Base-by-base conservation (phyloP, 2,113 vertebrate species). In the Tricholaema leucomelas region DNA sequence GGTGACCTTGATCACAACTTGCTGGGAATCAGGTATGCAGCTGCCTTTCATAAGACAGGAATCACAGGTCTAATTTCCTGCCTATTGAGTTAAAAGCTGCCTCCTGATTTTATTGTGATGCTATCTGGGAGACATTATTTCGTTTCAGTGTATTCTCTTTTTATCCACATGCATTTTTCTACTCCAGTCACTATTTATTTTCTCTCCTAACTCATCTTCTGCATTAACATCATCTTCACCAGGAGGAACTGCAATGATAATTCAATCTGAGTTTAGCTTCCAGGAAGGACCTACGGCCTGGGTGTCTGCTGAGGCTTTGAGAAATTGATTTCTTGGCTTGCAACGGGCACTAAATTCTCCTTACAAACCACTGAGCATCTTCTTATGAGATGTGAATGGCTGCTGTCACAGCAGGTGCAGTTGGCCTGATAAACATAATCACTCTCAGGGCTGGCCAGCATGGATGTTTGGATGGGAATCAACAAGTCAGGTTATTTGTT, bases 1-100 rank as follows among this genome's bases (percentile, higher is more conserved):
- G 87, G 58, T 31, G 15, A 93, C 59, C 93, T 93, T 70, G 36
- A 48, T 60, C 70, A 25, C 4, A 78, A 85, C 56, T 79, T 84
- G n/a, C 75, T 44, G 44, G 76, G 71, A 90, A 69, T 83, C 33
- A 44, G 58, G 67, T 46, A 52, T 33, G 44, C 89, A 89, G 92
- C 83, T 91, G 73, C 82, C 64, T 81, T 81, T 82, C 64, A 58
- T 54, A 76, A 89, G 54, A 35, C 27, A 5, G 52, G 56, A 71
- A 87, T 86, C 75, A 21, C 8, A 2, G 25, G 88, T 90, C 18
- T 93, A 71, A 86, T 96, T 95, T 95, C 87, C 92, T 85, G 73
- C 65, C 87, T 67, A 30, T 42, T 72, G 91, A 85, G 54, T 67
- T 55, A 85, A 87, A 93, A 93, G 78, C 86, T 77, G 72, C 85